phyloP scores from a whole-genome alignment of 2,888 invertebrate genomes.

The Sinotaia quadrata region DNA sequence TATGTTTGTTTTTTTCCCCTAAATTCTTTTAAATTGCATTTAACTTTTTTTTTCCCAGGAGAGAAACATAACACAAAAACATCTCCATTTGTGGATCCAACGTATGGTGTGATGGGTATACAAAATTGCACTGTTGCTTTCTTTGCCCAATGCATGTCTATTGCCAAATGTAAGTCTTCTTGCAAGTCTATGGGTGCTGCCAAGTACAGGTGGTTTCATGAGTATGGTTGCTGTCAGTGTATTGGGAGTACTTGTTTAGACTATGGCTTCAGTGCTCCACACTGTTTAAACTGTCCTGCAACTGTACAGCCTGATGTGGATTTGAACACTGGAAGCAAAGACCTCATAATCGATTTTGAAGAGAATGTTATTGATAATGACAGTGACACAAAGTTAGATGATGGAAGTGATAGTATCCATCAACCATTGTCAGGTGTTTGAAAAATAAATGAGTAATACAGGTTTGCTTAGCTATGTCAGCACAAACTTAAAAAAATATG shows the following conservation, averaged over 20 bases:
- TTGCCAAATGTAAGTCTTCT: constrained; percentile 87
- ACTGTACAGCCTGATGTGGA: background rate
- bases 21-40: no score
- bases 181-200: constrained; percentile 87
- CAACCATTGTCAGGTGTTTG: no score
- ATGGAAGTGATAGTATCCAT: no score
- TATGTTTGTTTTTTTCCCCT: no score
- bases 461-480: no score
- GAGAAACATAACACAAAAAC: background rate
- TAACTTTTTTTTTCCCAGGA: no score
- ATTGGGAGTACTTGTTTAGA: constrained; percentile 89
- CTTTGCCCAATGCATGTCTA: constrained; percentile 89
- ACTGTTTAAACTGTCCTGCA: constrained; percentile 45
- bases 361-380: no score
- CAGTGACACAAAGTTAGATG: no score
- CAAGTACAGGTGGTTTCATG: constrained; percentile 91
- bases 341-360: background rate
- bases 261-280: constrained; percentile 78
- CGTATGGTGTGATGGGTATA: constrained; percentile 27
- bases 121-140: constrained; percentile 91
- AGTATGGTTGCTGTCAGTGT: constrained; percentile 91
- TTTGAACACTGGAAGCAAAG: background rate
- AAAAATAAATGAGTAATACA: no score
- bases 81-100: background rate
- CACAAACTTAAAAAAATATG: no score